A percentile compares a stretch with the other conserved stretches of the same genome.
These are phyloP conservation scores for Chondrosia reniformis DNA, from an alignment of 37 sponge, comb jelly and placozoan genomes.

Conservation along the genomic window DNA sequence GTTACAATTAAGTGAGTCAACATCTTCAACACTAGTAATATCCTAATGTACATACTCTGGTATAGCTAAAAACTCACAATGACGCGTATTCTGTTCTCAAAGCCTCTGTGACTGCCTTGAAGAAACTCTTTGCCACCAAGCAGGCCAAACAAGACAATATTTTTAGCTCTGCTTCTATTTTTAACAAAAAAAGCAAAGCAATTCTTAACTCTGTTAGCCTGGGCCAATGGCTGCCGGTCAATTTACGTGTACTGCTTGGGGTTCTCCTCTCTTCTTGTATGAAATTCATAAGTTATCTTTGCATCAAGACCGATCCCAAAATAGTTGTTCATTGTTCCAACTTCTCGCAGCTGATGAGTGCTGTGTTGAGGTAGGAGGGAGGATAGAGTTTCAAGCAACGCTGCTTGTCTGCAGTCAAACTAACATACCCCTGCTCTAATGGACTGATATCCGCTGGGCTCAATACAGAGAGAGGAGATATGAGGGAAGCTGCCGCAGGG, in stretches of 20 bases:
- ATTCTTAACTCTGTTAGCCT: not conserved
- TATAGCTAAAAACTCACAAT: constrained; percentile 24
- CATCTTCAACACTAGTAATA: too few species aligned
- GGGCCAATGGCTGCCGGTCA: not conserved
- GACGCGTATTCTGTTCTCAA: constrained; percentile 60
- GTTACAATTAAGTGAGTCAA: too few species aligned
- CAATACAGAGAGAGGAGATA: not conserved
- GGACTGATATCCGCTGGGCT: not conserved
- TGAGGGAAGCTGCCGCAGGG: too few species aligned
- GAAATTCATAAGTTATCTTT: constrained; percentile 84
- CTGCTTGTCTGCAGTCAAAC: not conserved
- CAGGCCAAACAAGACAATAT: constrained; percentile 73
- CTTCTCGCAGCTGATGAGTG: constrained; percentile 45
- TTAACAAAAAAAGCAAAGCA: not conserved
- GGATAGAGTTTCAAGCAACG: too few species aligned
- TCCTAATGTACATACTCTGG: not conserved
- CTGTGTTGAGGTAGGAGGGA: not conserved
- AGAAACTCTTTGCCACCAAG: constrained; percentile 83
- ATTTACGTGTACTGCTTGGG: constrained; percentile 72
- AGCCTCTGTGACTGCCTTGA: constrained; percentile 49
- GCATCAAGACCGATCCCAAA: constrained; percentile 94
- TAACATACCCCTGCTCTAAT: not conserved
- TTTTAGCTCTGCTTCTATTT: constrained; percentile 71
- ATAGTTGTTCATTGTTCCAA: constrained; percentile 92
- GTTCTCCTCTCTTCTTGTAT: constrained; percentile 75